phyloP scores from a whole-genome alignment of 2,113 vertebrate genomes.

The Blennius ocellaris region DNA sequence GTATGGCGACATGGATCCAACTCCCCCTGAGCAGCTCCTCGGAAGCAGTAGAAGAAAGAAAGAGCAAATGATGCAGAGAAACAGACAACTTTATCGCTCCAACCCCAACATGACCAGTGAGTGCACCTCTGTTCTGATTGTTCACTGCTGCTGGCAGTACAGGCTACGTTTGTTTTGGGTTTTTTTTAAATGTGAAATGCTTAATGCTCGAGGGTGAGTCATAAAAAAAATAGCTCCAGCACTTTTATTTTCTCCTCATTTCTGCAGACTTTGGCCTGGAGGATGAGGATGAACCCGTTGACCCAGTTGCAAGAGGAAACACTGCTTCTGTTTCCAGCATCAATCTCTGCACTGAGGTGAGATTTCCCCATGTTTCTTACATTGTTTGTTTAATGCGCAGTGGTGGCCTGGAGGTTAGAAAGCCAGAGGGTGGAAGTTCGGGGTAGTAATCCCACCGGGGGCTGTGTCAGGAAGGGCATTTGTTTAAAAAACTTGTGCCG shows the following conservation, averaged over 20 bases:
- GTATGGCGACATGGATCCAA: constrained; percentile 63
- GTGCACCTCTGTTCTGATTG: constrained; percentile 36
- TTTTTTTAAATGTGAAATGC: neutral
- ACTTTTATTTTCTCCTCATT: constrained; percentile 20
- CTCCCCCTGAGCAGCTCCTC: constrained; percentile 78
- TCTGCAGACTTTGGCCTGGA: constrained; percentile 83
- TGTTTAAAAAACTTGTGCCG: no score
- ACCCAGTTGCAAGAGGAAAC: constrained; percentile 77
- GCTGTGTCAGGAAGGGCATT: no score
- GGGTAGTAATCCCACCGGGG: no score
- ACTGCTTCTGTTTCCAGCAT: constrained; percentile 88
- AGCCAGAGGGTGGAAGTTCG: no score
- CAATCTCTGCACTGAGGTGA: constrained; percentile 89
- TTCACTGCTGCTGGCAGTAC: neutral
- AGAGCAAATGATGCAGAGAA: constrained; percentile 87
- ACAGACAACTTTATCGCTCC: constrained; percentile 89
- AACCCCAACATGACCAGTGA: constrained; percentile 92
- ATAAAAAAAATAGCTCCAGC: neutral
- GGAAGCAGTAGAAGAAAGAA: constrained; percentile 83
- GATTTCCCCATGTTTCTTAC: constrained; percentile 31
- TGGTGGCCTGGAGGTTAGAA: no score
- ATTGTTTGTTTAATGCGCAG: neutral
- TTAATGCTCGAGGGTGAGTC: neutral
- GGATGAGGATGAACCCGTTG: constrained; percentile 80
- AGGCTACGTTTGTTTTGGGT: neutral